Base-by-base conservation (phyloP, 2,797 vertebrate genomes). In the Phataginus tricuspis region DNA sequence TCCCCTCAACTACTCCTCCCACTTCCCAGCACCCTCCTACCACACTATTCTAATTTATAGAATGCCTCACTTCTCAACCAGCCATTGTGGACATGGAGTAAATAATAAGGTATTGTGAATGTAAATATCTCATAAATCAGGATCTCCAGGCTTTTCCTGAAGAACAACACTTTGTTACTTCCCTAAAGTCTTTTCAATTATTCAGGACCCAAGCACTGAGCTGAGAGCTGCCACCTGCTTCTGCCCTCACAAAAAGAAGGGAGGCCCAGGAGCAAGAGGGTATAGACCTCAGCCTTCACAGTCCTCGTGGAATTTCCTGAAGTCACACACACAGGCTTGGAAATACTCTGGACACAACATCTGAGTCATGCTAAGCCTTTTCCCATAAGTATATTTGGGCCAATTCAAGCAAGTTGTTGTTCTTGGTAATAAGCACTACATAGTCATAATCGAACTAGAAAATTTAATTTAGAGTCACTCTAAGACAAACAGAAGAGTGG, bases 311-410 rank as follows among this genome's bases (percentile, higher is more conserved):
- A 66, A 86, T 61, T 94, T 95, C 34, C 69, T 75, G 34, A 83
- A 55, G 39, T n/a, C 75, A 78, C 42, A 78, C 16, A 88, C 34
- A 82, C 53, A 71, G 39, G 45, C 61, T 89, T 85, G 55, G 83
- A 85, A 91, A 42, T 89, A 53, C 55, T 96, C 74, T 95, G 83
- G 77, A 90, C 72, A 64, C 18, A 69, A 92, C 87, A 91, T 86
- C n/a, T 72, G 59, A 97, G 63, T 84, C 74, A 69, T 13, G 11
- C 63, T 85, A 68, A 71, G 84, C 55, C 53, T 45, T 95, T 84
- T 39, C 51, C 39, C 51, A 13, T 59, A 83, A 74, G 68, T 88
- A 45, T 68, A 55, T 66, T n/a, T 69, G 71, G 61, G 23, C n/a
- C 31, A 59, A 51, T 72, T 93, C 51, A 78, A 80, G 16, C 9